Evolutionary conservation across 2,888 invertebrate genomes (phyloP).

Genomic region (Polietes domitor): DNA sequence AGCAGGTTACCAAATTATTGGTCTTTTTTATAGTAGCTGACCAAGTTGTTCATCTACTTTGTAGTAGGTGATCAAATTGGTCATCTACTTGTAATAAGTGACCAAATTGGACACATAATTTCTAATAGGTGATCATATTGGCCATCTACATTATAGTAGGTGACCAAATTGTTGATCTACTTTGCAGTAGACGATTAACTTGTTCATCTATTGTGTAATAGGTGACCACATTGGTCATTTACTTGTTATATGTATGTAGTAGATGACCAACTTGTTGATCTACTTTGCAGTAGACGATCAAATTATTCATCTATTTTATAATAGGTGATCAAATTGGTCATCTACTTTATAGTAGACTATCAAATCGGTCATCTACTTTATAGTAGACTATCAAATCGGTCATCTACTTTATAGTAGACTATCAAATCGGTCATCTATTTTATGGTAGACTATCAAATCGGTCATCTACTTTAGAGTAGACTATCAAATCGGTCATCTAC

Average conservation of each 20-base stretch:
- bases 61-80: background rate
- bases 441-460: too few relatives aligned
- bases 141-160: background rate
- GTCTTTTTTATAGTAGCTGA: too few relatives aligned
- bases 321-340: background rate
- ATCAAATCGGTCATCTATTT: background rate
- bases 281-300: background rate
- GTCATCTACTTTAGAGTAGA: background rate
- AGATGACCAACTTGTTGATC: background rate
- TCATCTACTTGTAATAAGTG: background rate
- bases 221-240: background rate
- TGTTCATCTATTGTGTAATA: background rate
- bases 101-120: background rate
- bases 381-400: background rate
- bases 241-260: background rate
- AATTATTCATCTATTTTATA: background rate
- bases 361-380: background rate
- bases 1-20: background rate
- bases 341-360: background rate
- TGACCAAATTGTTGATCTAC: background rate
- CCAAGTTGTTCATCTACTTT: background rate
- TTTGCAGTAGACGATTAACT: background rate
- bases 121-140: background rate
- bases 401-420: background rate
- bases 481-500: background rate